Base-by-base conservation (phyloP, 2,888 invertebrate species). In the Subacronicta megacephala region DNA sequence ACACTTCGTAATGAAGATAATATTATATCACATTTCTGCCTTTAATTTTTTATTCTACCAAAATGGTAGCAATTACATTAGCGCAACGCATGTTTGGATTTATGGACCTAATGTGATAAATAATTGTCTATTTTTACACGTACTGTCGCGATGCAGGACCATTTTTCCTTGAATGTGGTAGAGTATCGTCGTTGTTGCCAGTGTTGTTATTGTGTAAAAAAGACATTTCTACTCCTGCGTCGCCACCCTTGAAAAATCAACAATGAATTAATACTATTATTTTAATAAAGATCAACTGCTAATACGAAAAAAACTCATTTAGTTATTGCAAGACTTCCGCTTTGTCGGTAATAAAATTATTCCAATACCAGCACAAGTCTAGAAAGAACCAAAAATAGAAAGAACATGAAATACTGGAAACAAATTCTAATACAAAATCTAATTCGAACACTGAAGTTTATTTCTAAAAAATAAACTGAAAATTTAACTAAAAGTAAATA, bases 131-230 rank as follows among this genome's bases (percentile, higher is more conserved):
- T 66, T 54, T 71, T 89, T 84, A 93, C 75, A 93, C 92, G 58
- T 93, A 93, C 60, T 93, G 93, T 47, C 93, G 78, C 9, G 75
- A 47, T 2, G 87, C 69, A 2, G 92, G 87, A 0, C 89, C 90
- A 60, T 92, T 93, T 73, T 94, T 94, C 63, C 92, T 88, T 29
- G 92, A 81, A 61, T 90, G 90, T 26, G 92, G 85, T 45, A 92
- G 58, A 7, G 90, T 87, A 49, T 90, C 92, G 35, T 93, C 93
- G 44, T 89, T 90, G 62, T 84, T 88, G 0, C 89, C 89, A 41
- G 90, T 87, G 70, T 90, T 96, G 90, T 96, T 96, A 88, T 96
- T 96, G 81, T 96, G 96, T 75, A 96, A 89, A 87, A 96, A 96
- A 44, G 96, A 96, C 95, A 96, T 96, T 91, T 96, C 96, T 80